phyloP scores from a whole-genome alignment of 2,113 vertebrate genomes.

The Plestiodon gilberti region DNA sequence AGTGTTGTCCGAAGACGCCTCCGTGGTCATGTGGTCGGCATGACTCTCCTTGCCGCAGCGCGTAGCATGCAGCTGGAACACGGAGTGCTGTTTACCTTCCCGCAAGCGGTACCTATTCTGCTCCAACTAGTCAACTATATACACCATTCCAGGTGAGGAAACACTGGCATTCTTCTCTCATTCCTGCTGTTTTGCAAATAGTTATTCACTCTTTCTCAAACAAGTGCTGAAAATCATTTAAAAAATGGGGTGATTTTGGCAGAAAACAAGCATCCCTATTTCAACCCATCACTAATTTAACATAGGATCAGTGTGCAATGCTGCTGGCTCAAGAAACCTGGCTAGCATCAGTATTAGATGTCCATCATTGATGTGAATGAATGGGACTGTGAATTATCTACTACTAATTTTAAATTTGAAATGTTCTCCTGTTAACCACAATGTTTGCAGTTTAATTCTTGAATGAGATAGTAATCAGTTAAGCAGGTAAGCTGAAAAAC shows the following conservation, averaged over 20 bases:
- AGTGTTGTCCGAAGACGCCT: too few relatives aligned
- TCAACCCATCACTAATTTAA: not conserved
- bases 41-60: too few relatives aligned
- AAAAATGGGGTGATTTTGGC: not conserved
- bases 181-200: not conserved
- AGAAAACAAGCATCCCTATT: too few relatives aligned
- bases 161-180: not conserved
- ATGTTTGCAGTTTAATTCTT: not conserved
- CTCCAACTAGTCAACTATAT: not conserved
- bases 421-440: not conserved
- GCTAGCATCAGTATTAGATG: not conserved
- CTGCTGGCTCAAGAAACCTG: not conserved
- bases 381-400: not conserved
- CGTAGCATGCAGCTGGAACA: too few relatives aligned
- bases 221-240: not conserved
- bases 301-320: too few relatives aligned
- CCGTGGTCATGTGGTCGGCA: too few relatives aligned
- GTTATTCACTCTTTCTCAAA: not conserved
- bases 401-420: not conserved
- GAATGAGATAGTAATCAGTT: not conserved
- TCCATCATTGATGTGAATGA: not conserved
- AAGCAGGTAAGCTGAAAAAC: not conserved
- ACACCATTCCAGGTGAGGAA: not conserved
- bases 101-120: too few relatives aligned
- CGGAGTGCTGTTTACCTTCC: too few relatives aligned